These are phyloP conservation scores for Vombatus ursinus DNA, from an alignment of 2,113 vertebrate genomes.

Conservation along the genomic window DNA sequence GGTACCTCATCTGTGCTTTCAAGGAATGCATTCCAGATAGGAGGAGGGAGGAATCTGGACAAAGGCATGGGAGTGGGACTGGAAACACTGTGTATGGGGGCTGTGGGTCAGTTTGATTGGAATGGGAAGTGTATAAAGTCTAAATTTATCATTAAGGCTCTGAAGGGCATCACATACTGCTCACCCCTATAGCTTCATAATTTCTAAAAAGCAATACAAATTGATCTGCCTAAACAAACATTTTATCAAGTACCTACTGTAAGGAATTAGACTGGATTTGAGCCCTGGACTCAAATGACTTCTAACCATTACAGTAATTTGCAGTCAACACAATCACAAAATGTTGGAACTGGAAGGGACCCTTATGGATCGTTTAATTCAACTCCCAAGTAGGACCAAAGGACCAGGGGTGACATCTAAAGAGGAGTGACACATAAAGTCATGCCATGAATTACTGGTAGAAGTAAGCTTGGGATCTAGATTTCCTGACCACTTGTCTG, in stretches of 20 bases:
- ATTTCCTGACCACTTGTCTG: neutral
- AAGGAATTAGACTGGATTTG: neutral
- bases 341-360: neutral
- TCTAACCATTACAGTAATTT: neutral
- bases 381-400: neutral
- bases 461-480: neutral
- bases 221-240: neutral
- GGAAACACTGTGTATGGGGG: neutral
- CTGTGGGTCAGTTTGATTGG: neutral
- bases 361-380: neutral
- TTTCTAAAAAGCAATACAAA: neutral
- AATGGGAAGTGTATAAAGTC: neutral
- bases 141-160: neutral
- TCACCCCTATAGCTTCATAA: neutral
- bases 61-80: neutral
- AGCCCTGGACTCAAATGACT: neutral
- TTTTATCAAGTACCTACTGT: neutral
- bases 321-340: neutral
- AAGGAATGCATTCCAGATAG: neutral
- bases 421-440: neutral
- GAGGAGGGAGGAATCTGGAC: neutral
- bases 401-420: too few relatives aligned
- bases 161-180: neutral
- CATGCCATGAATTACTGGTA: neutral
- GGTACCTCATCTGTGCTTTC: neutral